Evolutionary conservation across 1,140 invertebrate genomes (phyloP), one percentile per base, ranked within the genome.

Genomic region (Drosophila subpulchrella): DNA sequence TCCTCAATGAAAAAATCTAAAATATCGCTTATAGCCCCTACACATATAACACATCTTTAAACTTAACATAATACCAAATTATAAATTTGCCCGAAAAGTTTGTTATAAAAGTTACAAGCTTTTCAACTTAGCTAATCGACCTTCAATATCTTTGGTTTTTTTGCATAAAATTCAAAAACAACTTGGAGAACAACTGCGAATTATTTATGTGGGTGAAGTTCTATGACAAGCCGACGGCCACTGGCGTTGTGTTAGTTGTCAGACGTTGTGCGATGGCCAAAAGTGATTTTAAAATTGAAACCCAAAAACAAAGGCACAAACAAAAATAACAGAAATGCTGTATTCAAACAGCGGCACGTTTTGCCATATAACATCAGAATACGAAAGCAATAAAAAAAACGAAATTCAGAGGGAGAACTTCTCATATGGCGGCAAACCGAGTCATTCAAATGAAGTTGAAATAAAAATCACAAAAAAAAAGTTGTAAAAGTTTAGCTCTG

Each of bases 181-280:
- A 72, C 39, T 24, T 55, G 17, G 20, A 60, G 48, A 57, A 42
- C 30, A 50, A 63, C 42, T 46, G 7, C 5, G 60, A 46, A 58
- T 83, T 53, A 88, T 72, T 83, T 83, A 85, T 86, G 82, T 88
- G 79, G 83, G 84, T 86, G 75, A 86, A 78, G 78, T 84, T 81
- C 63, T 68, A 12, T 76, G 67, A 61, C 83, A 67, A 39, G 51
- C 27, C 47, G 47, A 24, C 46, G 82, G 50, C 50, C 73, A 67
- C 77, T 77, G 54, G 41, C 59, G 53, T 80, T 70, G 41, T 80
- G 56, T 75, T 77, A 51, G 55, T 57, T 72, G 73, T 67, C 58
- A 58, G 53, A 36, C 71, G 20, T 58, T 47, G 32, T 66, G 27
- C 73, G 55, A 46, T 77, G 65, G 75, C 48, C 71, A 56, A 80